Evolutionary conservation across 2,113 vertebrate genomes (phyloP).

Genomic region (Silurus asotus): DNA sequence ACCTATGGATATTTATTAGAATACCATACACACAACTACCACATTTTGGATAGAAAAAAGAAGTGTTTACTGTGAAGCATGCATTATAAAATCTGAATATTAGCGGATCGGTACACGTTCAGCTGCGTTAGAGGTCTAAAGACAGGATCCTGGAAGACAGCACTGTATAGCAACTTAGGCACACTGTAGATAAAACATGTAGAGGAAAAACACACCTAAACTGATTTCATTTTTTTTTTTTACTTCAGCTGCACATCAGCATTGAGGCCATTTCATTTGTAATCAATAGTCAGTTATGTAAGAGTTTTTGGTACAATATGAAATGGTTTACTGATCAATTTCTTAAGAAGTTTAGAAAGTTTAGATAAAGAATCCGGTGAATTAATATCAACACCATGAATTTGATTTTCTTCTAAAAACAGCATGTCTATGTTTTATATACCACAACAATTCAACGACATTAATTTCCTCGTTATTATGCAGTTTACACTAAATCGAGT

Average conservation of each 20-base stretch:
- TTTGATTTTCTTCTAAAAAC: not conserved
- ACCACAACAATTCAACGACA: not conserved
- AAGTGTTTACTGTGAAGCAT: conserved; percentile 47
- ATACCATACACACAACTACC: conserved; percentile 46
- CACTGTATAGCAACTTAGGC: conserved; percentile 31
- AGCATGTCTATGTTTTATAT: not conserved
- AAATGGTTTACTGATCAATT: not conserved
- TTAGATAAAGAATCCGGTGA: not conserved
- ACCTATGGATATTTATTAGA: conserved; percentile 41
- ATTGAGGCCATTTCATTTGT: not conserved
- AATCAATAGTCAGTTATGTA: not conserved
- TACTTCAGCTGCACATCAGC: not conserved
- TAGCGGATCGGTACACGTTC: conserved; percentile 27
- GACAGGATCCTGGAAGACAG: conserved; percentile 34
- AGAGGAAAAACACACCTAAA: not conserved
- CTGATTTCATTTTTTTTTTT: not conserved
- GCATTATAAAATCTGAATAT: conserved; percentile 43
- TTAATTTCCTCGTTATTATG: not conserved
- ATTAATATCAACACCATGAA: not conserved
- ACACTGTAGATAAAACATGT: conserved; percentile 6
- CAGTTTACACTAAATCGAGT: not conserved
- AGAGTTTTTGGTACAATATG: not conserved
- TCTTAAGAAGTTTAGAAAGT: not conserved
- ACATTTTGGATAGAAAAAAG: conserved; percentile 39
- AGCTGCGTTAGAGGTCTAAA: conserved; percentile 36